Percentiles rank a stretch among this genome's conserved stretches.
phyloP scores from a whole-genome alignment of 1,140 invertebrate species.

The Caenorhabditis latens region DNA sequence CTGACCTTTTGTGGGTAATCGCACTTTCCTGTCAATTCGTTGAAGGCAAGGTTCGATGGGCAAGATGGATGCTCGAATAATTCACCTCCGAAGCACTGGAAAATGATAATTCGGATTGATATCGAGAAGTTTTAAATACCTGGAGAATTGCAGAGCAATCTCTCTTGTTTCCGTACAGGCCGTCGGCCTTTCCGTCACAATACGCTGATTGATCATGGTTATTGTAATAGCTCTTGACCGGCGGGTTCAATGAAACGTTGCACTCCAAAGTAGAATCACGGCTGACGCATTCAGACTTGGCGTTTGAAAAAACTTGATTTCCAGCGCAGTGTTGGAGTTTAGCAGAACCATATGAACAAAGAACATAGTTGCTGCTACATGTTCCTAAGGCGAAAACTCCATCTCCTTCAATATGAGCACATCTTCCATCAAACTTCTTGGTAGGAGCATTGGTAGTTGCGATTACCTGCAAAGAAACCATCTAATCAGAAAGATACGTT shows the following conservation, averaged over 20 bases:
- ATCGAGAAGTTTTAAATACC: background rate
- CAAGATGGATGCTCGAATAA: slow-evolving; percentile 53
- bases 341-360: background rate
- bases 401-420: slow-evolving; percentile 26
- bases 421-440: slow-evolving; percentile 11
- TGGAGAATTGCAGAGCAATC: slow-evolving; percentile 44
- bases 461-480: background rate
- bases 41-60: slow-evolving; percentile 59
- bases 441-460: background rate
- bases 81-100: slow-evolving; percentile 62
- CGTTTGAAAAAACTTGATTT: background rate
- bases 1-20: slow-evolving; percentile 58
- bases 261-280: background rate
- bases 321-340: background rate
- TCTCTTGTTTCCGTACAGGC: slow-evolving; percentile 23
- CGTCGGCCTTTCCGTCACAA: slow-evolving; percentile 33
- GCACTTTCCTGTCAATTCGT: slow-evolving; percentile 45
- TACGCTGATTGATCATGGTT: background rate
- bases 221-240: slow-evolving; percentile 39
- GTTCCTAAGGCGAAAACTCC: background rate
- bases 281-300: background rate
- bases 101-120: background rate
- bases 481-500: too few species aligned
- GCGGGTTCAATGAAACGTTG: background rate
- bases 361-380: background rate